Evolutionary conservation across 2,113 vertebrate genomes (phyloP).

Genomic region (Tiliqua scincoides): DNA sequence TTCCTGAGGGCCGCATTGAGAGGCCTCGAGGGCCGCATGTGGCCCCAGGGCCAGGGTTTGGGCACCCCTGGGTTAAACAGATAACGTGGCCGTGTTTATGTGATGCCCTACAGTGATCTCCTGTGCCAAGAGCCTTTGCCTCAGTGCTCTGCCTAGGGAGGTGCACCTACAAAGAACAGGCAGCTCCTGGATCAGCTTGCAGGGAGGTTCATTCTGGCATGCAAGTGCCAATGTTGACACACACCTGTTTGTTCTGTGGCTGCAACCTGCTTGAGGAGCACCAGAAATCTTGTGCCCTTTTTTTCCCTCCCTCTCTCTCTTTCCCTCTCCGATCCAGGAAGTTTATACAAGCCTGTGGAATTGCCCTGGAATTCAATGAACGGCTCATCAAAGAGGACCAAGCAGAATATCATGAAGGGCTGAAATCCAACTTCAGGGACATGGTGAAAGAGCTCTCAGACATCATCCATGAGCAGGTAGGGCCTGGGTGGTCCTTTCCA

Average conservation of each 20-base stretch:
- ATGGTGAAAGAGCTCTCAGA: conserved; percentile 98
- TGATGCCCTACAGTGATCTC: too few species aligned
- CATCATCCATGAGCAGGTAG: conserved; percentile 95
- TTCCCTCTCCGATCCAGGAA: conserved; percentile 72
- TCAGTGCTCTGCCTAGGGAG: too few species aligned
- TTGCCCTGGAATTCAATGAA: conserved; percentile 94
- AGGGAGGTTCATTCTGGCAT: too few species aligned
- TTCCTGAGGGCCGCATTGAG: too few species aligned
- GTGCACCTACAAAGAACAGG: not conserved
- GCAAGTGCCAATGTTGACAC: not conserved
- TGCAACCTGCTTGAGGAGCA: not conserved
- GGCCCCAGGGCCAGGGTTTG: too few species aligned
- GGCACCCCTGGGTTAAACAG: too few species aligned
- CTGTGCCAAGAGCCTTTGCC: too few species aligned
- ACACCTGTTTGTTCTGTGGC: not conserved
- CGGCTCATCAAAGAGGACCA: conserved; percentile 97
- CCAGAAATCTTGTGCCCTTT: not conserved
- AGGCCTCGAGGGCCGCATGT: too few species aligned
- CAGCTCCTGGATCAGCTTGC: not conserved
- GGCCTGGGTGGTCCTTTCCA: not conserved
- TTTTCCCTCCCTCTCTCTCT: not conserved
- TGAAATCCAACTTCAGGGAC: conserved; percentile 94
- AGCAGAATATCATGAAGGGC: conserved; percentile 93
- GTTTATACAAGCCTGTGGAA: conserved; percentile 92
- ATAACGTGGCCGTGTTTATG: too few species aligned